Evolutionary conservation across 1,140 invertebrate genomes (phyloP).

Genomic region (Campodea augens): DNA sequence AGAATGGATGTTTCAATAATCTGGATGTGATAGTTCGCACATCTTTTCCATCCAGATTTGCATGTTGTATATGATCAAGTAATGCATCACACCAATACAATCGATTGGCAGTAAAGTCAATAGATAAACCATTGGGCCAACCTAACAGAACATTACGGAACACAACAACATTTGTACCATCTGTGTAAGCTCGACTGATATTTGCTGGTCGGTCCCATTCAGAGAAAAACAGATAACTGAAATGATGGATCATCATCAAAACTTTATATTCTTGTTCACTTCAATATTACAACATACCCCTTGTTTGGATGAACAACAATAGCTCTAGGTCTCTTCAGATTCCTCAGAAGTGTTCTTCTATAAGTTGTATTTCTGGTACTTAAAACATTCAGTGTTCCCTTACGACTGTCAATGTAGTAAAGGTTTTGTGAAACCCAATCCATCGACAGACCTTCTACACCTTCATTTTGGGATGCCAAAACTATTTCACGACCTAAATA

Average conservation of each 20-base stretch:
- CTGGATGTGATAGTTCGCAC: conserved; percentile 74
- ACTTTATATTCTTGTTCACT: background rate
- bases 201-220: conserved; percentile 93
- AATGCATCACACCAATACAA: conserved; percentile 92
- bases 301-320: conserved; percentile 92
- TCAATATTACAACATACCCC: conserved; percentile 31
- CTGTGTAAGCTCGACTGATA: conserved; percentile 74
- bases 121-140: conserved; percentile 87
- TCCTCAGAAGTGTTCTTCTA: conserved; percentile 62
- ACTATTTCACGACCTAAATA: conserved; percentile 62
- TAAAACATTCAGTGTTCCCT: conserved; percentile 86
- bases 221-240: conserved; percentile 69
- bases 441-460: conserved; percentile 87
- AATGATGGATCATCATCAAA: conserved; percentile 5
- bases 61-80: conserved; percentile 87
- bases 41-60: conserved; percentile 81
- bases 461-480: conserved; percentile 87
- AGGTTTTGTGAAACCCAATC: conserved; percentile 96
- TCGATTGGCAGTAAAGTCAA: conserved; percentile 69
- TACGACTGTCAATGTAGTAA: conserved; percentile 92
- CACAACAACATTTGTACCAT: conserved; percentile 65
- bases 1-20: conserved; percentile 86
- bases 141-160: conserved; percentile 85
- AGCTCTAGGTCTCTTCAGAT: conserved; percentile 76
- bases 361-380: conserved; percentile 68